phyloP scores from a whole-genome alignment of 1,140 invertebrate genomes.

The Macrobrachium nipponense region DNA sequence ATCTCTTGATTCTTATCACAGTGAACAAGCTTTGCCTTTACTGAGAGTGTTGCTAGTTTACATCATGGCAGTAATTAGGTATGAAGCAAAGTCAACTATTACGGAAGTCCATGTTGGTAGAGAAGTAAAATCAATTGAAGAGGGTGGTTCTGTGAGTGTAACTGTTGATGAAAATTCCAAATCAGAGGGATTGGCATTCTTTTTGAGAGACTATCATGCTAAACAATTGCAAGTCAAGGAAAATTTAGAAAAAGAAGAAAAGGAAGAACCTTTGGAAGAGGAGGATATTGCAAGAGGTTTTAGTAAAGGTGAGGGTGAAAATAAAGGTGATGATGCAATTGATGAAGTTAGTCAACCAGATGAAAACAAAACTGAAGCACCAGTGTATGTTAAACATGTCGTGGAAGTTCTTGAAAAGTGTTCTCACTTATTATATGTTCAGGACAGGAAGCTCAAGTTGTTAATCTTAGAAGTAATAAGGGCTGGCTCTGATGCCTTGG shows the following conservation, averaged over 20 bases:
- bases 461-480: slow-evolving; percentile 39
- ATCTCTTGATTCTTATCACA: slow-evolving; percentile 27
- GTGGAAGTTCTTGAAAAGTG: slow-evolving; percentile 48
- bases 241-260: background rate
- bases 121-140: background rate
- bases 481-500: slow-evolving; percentile 37
- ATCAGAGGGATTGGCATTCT: background rate
- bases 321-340: background rate
- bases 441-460: slow-evolving; percentile 43
- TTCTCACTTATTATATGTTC: slow-evolving; percentile 34
- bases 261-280: background rate
- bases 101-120: background rate
- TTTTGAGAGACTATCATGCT: slow-evolving; percentile 17
- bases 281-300: background rate
- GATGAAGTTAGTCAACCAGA: background rate
- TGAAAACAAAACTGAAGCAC: slow-evolving; percentile 27
- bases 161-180: background rate
- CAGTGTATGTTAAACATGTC: slow-evolving; percentile 37
- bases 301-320: background rate
- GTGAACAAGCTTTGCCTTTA: slow-evolving; percentile 4
- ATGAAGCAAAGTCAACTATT: slow-evolving; percentile 1
- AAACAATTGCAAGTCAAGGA: background rate
- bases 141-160: background rate
- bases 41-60: slow-evolving; percentile 40
- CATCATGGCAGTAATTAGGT: slow-evolving; percentile 19